phyloP scores from a whole-genome alignment of 2,888 invertebrate species.

The Drosophila bunnanda region DNA sequence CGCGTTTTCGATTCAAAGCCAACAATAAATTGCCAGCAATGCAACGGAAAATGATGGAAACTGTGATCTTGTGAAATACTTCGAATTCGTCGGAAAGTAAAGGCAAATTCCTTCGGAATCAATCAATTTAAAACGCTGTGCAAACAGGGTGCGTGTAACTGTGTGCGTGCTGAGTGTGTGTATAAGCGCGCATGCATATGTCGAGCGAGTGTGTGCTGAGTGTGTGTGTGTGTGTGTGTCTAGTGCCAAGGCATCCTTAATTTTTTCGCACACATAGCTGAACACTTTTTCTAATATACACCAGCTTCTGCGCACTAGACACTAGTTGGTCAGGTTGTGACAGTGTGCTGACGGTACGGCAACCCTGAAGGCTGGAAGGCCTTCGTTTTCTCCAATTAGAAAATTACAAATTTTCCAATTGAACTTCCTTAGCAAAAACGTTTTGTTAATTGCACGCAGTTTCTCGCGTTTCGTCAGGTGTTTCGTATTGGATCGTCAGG shows the following conservation, averaged over 20 bases:
- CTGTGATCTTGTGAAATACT: slow-evolving; percentile 69
- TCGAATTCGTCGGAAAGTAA: slow-evolving; percentile 49
- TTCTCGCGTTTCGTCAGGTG: slow-evolving; percentile 50
- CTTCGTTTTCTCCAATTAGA: slow-evolving; percentile 51
- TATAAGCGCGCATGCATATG: slow-evolving; percentile 30
- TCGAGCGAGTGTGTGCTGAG: slow-evolving; percentile 42
- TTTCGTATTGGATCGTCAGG: slow-evolving; percentile 43
- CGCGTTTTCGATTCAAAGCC: slow-evolving; percentile 17
- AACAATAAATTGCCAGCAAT: slow-evolving; percentile 58
- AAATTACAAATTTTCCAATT: slow-evolving; percentile 61
- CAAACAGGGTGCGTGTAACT: slow-evolving; percentile 72
- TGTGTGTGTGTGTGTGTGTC: slow-evolving; percentile 45
- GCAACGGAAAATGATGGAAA: slow-evolving; percentile 70
- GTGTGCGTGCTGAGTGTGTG: slow-evolving; percentile 42
- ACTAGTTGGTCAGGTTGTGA: slow-evolving; percentile 10
- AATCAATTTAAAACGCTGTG: slow-evolving; percentile 54
- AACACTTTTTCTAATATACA: slow-evolving; percentile 74
- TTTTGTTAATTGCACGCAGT: slow-evolving; percentile 32
- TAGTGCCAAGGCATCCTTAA: slow-evolving; percentile 68
- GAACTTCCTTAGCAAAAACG: slow-evolving; percentile 47
- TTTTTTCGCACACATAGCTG: slow-evolving; percentile 74
- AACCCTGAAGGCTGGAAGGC: slow-evolving; percentile 33
- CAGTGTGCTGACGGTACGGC: slow-evolving; percentile 16
- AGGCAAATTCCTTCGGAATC: slow-evolving; percentile 47
- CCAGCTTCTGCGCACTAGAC: slow-evolving; percentile 28